phyloP scores from a whole-genome alignment of 1,140 invertebrate species.

The Cataglyphis hispanica region DNA sequence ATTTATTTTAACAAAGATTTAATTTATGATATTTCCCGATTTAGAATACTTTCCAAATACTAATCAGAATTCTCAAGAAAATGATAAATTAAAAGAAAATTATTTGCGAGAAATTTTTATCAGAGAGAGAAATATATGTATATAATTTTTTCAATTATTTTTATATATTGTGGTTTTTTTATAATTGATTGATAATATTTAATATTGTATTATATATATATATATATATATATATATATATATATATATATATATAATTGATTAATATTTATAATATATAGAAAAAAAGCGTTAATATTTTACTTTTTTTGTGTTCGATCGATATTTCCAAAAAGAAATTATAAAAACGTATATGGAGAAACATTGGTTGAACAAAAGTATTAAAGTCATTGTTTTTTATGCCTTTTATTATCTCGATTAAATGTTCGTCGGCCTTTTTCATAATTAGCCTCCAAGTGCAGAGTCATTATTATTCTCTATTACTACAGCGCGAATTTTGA shows the following conservation, averaged over 20 bases:
- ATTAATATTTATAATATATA: background rate
- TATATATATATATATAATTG: background rate
- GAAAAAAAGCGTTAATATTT: background rate
- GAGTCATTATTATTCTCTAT: background rate
- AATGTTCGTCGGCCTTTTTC: background rate
- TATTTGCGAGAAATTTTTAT: background rate
- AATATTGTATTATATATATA: background rate
- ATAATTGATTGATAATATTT: background rate
- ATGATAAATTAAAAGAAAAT: background rate
- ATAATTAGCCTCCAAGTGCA: background rate
- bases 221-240: background rate
- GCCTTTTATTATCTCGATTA: background rate
- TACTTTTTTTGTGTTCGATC: too few species aligned
- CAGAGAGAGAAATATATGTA: background rate
- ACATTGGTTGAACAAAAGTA: conserved; percentile 22
- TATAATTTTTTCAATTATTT: background rate
- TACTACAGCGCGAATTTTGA: conserved; percentile 27
- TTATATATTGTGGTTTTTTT: background rate
- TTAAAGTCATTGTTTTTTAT: background rate
- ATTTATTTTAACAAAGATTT: too few species aligned
- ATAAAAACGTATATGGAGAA: background rate
- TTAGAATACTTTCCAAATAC: background rate
- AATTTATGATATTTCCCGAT: background rate
- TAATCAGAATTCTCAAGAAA: background rate
- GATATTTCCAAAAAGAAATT: background rate